These are phyloP conservation scores for Drosophila infuscata DNA, from an alignment of 2,888 invertebrate species.

Conservation along the genomic window DNA sequence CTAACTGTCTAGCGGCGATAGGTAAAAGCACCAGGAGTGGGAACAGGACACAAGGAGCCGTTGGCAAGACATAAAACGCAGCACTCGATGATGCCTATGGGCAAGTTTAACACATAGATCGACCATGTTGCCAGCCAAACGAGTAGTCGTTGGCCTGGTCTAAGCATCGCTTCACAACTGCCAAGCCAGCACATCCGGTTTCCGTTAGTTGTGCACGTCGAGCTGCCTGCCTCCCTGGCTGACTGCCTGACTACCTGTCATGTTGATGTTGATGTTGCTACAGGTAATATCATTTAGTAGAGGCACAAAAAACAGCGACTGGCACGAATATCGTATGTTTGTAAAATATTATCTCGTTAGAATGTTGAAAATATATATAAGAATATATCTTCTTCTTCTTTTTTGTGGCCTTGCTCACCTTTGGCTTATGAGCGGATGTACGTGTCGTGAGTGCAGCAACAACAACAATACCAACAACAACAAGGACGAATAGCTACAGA, in stretches of 20 bases:
- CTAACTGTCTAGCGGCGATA: neutral
- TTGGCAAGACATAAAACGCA: conserved; percentile 76
- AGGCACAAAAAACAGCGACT: conserved; percentile 47
- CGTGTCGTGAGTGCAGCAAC: conserved; percentile 57
- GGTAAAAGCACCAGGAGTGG: conserved; percentile 17
- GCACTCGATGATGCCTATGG: conserved; percentile 79
- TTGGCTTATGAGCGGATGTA: conserved; percentile 77
- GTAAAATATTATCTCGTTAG: conserved; percentile 80
- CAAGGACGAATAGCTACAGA: conserved; percentile 18
- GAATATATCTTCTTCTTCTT: conserved; percentile 2
- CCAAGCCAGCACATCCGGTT: conserved; percentile 80
- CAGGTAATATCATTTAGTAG: conserved; percentile 79
- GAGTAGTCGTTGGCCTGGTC: conserved; percentile 52
- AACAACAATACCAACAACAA: neutral
- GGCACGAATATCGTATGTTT: conserved; percentile 67
- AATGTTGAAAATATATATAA: conserved; percentile 54
- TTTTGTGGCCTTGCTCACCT: conserved; percentile 57
- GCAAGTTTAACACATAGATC: conserved; percentile 64
- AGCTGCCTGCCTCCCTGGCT: conserved; percentile 1
- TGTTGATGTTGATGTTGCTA: conserved; percentile 78
- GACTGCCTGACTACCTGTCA: conserved; percentile 47
- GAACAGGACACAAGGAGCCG: conserved; percentile 42
- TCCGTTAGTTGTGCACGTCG: conserved; percentile 73
- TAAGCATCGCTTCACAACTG: conserved; percentile 77
- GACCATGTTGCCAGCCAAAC: conserved; percentile 22